Evolutionary conservation across 2,113 vertebrate species (phyloP).

Genomic region (Entomyzon cyanotis): DNA sequence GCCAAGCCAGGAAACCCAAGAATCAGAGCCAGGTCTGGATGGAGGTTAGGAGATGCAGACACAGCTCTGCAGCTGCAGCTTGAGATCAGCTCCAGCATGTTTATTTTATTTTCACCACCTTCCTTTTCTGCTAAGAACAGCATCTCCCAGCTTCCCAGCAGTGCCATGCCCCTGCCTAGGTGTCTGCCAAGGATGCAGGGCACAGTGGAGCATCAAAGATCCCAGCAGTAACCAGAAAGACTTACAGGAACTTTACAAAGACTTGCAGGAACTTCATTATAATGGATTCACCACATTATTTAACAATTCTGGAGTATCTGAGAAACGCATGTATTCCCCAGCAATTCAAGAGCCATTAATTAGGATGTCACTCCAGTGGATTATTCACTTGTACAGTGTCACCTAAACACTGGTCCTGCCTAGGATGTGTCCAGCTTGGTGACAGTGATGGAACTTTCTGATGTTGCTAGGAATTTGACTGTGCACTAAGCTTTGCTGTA

Average conservation of each 20-base stretch:
- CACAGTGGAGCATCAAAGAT: neutral
- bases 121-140: neutral
- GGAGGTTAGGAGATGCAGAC: neutral
- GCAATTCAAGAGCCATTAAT: conserved; percentile 3
- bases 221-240: neutral
- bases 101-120: neutral
- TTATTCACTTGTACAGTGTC: neutral
- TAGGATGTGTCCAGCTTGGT: neutral
- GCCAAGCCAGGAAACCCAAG: neutral
- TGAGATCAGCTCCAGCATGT: neutral
- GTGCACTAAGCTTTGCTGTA: neutral
- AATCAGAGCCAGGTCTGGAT: neutral
- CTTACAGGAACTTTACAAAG: neutral
- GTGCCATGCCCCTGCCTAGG: fast-evolving
- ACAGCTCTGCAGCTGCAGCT: neutral
- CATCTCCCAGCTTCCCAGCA: neutral
- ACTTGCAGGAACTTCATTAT: neutral
- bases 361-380: neutral
- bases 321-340: neutral
- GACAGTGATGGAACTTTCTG: neutral
- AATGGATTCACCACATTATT: neutral
- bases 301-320: neutral
- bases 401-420: neutral
- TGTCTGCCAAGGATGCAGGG: neutral
- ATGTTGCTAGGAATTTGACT: neutral